phyloP scores from a whole-genome alignment of 2,888 invertebrate genomes.

The Lissonota sp. region DNA sequence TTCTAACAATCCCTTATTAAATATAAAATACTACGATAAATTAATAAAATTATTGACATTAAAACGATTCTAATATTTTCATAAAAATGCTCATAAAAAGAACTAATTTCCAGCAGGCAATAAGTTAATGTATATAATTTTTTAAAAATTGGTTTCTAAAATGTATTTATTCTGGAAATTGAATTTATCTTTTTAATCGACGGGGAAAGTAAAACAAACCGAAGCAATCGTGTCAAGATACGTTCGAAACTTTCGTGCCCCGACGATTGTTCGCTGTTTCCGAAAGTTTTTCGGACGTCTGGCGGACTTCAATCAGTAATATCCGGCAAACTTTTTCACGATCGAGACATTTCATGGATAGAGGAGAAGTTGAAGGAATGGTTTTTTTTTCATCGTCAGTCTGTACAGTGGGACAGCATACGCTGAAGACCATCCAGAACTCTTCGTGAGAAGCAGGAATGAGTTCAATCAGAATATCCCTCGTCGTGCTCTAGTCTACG shows the following conservation, averaged over 20 bases:
- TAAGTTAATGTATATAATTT: no score
- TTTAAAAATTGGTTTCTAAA: no score
- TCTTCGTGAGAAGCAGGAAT: not conserved
- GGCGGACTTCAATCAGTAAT: conserved; percentile 1
- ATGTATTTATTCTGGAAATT: no score
- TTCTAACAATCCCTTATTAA: not conserved
- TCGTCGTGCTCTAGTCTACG: conserved; percentile 6
- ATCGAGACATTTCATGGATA: conserved; percentile 6
- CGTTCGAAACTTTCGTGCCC: no score
- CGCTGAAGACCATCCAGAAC: conserved; percentile 17
- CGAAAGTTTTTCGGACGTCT: conserved; percentile 9
- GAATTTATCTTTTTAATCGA: no score
- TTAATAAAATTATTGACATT: not conserved
- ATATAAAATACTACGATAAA: conserved; percentile 1
- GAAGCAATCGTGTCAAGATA: no score
- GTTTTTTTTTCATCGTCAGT: conserved; percentile 21
- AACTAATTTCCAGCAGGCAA: no score
- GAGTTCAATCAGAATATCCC: conserved; percentile 49
- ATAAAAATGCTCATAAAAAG: no score
- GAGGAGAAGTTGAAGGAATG: not conserved
- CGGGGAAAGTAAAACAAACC: not conserved
- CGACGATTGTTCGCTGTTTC: no score
- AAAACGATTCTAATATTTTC: no score
- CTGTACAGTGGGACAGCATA: conserved; percentile 19
- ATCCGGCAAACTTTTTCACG: conserved; percentile 2